phyloP scores from a whole-genome alignment of 2,888 invertebrate genomes.

The Aporophyla lueneburgensis region DNA sequence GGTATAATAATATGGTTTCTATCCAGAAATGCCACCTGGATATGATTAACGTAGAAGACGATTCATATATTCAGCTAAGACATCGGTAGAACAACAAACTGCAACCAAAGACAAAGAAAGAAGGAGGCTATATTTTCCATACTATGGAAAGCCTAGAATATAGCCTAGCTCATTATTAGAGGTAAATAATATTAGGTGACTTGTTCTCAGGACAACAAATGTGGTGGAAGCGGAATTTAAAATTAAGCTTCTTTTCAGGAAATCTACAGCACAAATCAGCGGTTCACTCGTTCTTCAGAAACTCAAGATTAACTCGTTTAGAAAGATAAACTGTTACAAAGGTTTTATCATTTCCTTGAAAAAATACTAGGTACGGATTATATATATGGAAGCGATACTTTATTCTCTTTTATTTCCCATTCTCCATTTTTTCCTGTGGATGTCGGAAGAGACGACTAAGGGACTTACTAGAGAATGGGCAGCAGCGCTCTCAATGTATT shows the following conservation, averaged over 20 bases:
- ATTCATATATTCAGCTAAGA: not conserved
- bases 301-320: conserved; percentile 9
- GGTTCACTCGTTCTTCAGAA: not conserved
- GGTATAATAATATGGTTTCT: not conserved
- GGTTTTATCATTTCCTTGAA: not conserved
- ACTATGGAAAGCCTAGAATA: not conserved
- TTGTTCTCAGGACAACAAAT: not conserved
- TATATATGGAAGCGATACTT: not conserved
- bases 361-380: not conserved
- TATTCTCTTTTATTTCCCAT: not conserved
- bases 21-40: not conserved
- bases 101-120: not conserved
- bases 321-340: conserved; percentile 41
- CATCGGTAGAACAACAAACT: not conserved
- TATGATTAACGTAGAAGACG: not conserved
- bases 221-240: not conserved
- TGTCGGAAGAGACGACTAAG: too few relatives aligned
- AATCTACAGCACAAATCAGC: conserved; percentile 11
- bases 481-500: too few relatives aligned
- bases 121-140: not conserved
- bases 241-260: not conserved
- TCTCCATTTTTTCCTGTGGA: too few relatives aligned
- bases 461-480: too few relatives aligned
- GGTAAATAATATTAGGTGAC: not conserved
- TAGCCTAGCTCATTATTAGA: not conserved